These are phyloP conservation scores for Cheiracanthium punctorium DNA, from an alignment of 2,888 invertebrate species.

Conservation along the genomic window DNA sequence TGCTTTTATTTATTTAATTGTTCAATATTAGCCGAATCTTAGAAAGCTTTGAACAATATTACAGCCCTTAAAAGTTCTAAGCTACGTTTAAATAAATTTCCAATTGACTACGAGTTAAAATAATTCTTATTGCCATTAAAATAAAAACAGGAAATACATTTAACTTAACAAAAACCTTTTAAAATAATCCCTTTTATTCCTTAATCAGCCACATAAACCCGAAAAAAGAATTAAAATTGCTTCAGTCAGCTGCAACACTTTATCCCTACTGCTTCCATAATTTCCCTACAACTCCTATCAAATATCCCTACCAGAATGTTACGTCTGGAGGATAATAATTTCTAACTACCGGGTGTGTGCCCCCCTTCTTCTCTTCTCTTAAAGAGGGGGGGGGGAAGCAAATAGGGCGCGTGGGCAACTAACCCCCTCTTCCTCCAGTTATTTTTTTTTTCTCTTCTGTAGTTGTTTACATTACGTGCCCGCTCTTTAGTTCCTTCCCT, in stretches of 20 bases:
- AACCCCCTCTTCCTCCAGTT: constrained; percentile 25
- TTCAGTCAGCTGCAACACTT: background rate
- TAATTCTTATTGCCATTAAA: too few relatives aligned
- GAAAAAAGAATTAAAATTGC: background rate
- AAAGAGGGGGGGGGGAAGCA: constrained; percentile 57
- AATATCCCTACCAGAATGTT: constrained; percentile 12
- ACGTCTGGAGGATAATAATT: constrained; percentile 52
- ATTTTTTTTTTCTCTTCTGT: constrained; percentile 50
- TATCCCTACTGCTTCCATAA: constrained; percentile 16
- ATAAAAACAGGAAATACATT: too few relatives aligned
- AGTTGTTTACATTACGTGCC: constrained; percentile 63
- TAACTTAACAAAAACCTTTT: too few relatives aligned
- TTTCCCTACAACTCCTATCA: background rate
- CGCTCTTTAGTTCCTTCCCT: constrained; percentile 58
- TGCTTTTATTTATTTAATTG: too few relatives aligned
- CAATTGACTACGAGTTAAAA: too few relatives aligned
- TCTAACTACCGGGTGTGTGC: constrained; percentile 65
- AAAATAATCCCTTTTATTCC: too few relatives aligned
- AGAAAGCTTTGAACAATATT: too few relatives aligned
- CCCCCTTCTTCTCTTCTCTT: constrained; percentile 8
- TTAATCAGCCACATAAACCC: background rate
- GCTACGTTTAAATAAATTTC: too few relatives aligned
- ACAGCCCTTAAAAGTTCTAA: too few relatives aligned
- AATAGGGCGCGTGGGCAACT: constrained; percentile 63
- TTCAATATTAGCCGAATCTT: too few relatives aligned